Percentiles rank a stretch among this genome's conserved stretches.
Evolutionary conservation across 2,888 invertebrate species (phyloP).

Genomic region (Teinopalpus imperialis): DNA sequence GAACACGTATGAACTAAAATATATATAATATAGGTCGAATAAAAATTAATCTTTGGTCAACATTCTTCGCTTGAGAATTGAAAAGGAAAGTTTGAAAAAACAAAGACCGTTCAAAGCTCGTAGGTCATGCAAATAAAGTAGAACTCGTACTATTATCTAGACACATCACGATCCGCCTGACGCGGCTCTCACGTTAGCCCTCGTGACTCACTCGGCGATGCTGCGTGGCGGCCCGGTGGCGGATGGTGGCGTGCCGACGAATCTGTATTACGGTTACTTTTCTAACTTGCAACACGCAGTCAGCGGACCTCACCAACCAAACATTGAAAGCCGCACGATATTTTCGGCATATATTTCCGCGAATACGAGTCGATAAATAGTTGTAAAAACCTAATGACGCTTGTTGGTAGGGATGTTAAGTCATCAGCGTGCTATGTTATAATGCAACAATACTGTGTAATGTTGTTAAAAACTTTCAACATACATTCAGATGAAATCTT

Average conservation of each 20-base stretch:
- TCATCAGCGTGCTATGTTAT: slow-evolving; percentile 5
- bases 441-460: not conserved
- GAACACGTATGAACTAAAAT: not conserved
- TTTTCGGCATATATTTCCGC: not conserved
- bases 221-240: slow-evolving; percentile 32
- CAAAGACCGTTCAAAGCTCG: slow-evolving; percentile 33
- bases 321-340: slow-evolving; percentile 1
- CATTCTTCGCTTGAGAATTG: slow-evolving; percentile 21
- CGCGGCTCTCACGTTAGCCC: slow-evolving; percentile 46
- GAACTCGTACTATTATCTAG: slow-evolving; percentile 48
- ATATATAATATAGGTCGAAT: too few relatives aligned
- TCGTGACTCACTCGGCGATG: slow-evolving; percentile 36
- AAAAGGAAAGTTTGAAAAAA: slow-evolving; percentile 50
- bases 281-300: slow-evolving; percentile 41
- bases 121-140: slow-evolving; percentile 50
- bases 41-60: too few relatives aligned
- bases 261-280: slow-evolving; percentile 47
- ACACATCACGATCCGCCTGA: slow-evolving; percentile 50
- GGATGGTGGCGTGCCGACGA: slow-evolving; percentile 30
- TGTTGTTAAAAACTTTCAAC: too few relatives aligned
- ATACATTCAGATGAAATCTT: too few relatives aligned
- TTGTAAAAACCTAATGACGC: not conserved
- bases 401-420: not conserved
- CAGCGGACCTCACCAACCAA: slow-evolving; percentile 32
- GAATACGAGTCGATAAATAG: not conserved